Evolutionary conservation across 2,888 invertebrate genomes (phyloP).

Genomic region (Dicyrtomina minuta): DNA sequence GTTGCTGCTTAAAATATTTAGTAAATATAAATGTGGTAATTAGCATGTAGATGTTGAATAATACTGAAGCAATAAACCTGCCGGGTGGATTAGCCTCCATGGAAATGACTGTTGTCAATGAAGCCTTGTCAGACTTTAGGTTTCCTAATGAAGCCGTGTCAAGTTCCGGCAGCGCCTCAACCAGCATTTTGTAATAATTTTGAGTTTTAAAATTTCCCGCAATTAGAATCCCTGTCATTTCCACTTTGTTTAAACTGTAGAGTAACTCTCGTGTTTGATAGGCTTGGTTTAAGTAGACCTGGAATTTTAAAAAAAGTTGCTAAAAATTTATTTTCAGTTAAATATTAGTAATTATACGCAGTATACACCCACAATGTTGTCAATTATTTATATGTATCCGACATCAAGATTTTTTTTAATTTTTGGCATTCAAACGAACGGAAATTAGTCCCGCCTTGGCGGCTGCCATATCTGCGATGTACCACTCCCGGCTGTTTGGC

Average conservation of each 20-base stretch:
- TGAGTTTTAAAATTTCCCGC: conserved; percentile 66
- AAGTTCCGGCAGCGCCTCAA: conserved; percentile 64
- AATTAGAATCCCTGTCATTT: conserved; percentile 67
- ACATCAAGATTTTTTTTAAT: no score
- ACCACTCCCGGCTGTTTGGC: conserved; percentile 77
- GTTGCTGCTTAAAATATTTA: no score
- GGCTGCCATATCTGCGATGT: conserved; percentile 69
- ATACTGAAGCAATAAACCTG: no score
- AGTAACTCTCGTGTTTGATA: conserved; percentile 70
- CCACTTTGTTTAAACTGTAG: conserved; percentile 71
- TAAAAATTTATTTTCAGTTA: neutral
- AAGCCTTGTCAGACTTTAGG: conserved; percentile 59
- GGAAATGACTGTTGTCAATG: conserved; percentile 63
- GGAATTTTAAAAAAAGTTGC: conserved; percentile 34
- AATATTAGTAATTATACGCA: neutral
- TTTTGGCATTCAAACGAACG: conserved; percentile 63
- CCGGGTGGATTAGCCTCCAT: conserved; percentile 26
- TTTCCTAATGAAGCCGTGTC: conserved; percentile 58
- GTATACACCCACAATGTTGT: no score
- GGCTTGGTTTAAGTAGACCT: conserved; percentile 76
- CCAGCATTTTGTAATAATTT: conserved; percentile 68
- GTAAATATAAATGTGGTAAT: no score
- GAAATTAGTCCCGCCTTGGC: conserved; percentile 71
- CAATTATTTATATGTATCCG: neutral
- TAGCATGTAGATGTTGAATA: neutral